A percentile compares a stretch with the other conserved stretches of the same genome.
These are phyloP conservation scores for Ceratitis capitata DNA, from an alignment of 1,140 invertebrate genomes.

Conservation along the genomic window DNA sequence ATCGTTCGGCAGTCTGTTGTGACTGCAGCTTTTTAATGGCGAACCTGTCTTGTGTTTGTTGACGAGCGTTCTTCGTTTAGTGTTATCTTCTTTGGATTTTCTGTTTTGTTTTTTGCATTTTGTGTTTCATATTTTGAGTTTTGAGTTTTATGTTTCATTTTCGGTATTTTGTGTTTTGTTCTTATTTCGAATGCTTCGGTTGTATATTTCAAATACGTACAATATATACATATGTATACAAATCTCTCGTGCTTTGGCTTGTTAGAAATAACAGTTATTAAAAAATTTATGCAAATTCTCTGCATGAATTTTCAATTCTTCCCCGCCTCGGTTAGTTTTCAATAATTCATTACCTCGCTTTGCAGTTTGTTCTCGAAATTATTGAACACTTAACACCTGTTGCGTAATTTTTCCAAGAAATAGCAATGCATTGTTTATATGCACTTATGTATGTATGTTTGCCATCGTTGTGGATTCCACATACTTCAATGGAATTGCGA, in stretches of 20 bases:
- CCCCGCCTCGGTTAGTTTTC: not conserved
- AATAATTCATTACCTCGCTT: not conserved
- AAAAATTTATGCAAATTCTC: not conserved
- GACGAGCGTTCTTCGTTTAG: too few species aligned
- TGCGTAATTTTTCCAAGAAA: slow-evolving; percentile 11
- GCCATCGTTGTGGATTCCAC: not conserved
- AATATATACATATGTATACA: not conserved
- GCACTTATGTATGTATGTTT: not conserved
- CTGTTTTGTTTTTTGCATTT: not conserved
- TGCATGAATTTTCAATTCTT: not conserved
- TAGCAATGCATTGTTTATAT: not conserved
- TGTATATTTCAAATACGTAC: not conserved
- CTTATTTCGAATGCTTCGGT: not conserved
- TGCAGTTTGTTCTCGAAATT: not conserved
- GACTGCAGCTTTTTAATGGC: too few species aligned
- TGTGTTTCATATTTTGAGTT: not conserved
- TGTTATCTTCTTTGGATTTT: too few species aligned
- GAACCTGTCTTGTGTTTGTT: too few species aligned
- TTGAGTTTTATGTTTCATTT: not conserved
- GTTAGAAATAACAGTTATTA: not conserved
- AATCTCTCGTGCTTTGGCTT: not conserved
- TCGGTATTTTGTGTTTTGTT: not conserved
- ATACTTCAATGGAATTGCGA: not conserved
- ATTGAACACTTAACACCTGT: slow-evolving; percentile 2
- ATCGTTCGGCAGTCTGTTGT: too few species aligned